Percentiles rank a stretch among this genome's conserved stretches.
Conservation (phyloP, 2,113 vertebrate genomes). For the Gavialis gangeticus region DNA sequence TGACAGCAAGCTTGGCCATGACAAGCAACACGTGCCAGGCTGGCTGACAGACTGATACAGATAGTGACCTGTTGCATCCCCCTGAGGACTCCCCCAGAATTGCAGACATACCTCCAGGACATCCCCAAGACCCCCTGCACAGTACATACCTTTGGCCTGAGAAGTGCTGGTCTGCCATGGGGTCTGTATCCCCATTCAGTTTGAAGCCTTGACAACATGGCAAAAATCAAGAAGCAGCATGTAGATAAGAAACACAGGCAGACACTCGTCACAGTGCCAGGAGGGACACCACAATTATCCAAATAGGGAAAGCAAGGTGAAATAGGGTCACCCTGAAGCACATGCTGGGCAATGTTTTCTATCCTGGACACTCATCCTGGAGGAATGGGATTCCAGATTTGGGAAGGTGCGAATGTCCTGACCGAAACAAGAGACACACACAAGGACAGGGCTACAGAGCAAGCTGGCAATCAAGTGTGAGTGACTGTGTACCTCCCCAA, state of each 20-base stretch:
- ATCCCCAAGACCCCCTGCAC: neutral
- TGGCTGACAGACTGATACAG: neutral
- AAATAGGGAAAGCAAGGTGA: neutral
- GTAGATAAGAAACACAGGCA: accelerated
- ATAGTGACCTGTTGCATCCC: neutral
- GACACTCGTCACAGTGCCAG: accelerated
- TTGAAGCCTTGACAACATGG: accelerated
- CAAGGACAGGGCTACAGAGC: accelerated
- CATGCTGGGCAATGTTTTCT: neutral
- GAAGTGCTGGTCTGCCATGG: accelerated
- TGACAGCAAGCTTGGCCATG: neutral
- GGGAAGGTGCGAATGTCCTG: neutral
- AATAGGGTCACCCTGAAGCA: neutral
- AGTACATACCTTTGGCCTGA: neutral
- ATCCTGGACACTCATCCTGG: too few species aligned
- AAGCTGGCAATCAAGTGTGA: neutral
- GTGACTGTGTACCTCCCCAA: neutral
- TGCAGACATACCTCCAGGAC: accelerated
- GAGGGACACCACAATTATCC: neutral
- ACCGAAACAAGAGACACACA: neutral
- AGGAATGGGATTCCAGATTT: neutral
- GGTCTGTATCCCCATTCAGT: accelerated
- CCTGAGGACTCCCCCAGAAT: neutral
- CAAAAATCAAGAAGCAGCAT: accelerated
- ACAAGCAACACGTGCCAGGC: neutral